phyloP scores from a whole-genome alignment of 2,888 invertebrate species.

The Pterobdella sp. region DNA sequence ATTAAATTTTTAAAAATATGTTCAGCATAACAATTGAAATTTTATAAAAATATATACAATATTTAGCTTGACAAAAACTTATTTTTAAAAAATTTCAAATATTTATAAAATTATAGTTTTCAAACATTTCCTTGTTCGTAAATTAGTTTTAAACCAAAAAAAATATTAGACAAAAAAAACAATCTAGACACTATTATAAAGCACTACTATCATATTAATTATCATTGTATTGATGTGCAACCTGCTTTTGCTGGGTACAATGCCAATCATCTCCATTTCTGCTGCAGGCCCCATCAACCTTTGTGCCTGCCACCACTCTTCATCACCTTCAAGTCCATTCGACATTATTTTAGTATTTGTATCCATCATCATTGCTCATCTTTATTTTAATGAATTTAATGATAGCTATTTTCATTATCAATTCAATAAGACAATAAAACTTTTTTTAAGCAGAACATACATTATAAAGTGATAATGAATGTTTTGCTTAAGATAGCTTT shows the following conservation, averaged over 20 bases:
- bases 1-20: not conserved
- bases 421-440: too few relatives aligned
- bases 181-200: not conserved
- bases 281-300: constrained; percentile 60
- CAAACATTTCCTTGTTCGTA: not conserved
- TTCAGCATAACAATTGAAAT: too few relatives aligned
- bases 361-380: too few relatives aligned
- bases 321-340: constrained; percentile 58
- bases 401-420: too few relatives aligned
- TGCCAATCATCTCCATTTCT: constrained; percentile 68
- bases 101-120: not conserved
- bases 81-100: not conserved
- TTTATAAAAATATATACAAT: not conserved
- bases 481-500: too few relatives aligned
- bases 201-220: not conserved
- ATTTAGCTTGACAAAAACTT: not conserved
- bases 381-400: too few relatives aligned
- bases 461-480: too few relatives aligned
- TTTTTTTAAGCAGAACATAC: too few relatives aligned
- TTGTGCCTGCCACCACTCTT: constrained; percentile 94
- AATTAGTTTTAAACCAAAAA: not conserved
- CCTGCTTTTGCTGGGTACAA: constrained; percentile 78
- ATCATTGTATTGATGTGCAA: too few relatives aligned
- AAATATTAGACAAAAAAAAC: not conserved
- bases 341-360: too few relatives aligned